Conservation (phyloP, 2,888 invertebrate species). For the Timema cristinae region DNA sequence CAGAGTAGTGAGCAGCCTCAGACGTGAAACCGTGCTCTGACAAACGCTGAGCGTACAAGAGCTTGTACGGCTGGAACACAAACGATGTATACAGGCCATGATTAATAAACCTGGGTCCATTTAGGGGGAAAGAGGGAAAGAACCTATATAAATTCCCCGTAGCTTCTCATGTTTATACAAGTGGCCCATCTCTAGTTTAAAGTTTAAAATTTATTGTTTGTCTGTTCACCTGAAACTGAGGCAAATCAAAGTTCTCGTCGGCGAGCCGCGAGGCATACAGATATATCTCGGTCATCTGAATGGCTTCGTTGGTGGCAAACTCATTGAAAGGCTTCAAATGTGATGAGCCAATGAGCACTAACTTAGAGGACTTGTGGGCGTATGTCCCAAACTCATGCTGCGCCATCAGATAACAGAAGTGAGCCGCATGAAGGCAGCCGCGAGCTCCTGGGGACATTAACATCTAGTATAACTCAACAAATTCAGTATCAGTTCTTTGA, state of each 20-base stretch:
- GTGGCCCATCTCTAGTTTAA: no score
- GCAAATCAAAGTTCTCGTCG: conserved; percentile 66
- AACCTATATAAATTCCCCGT: no score
- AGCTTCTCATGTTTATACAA: no score
- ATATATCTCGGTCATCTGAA: conserved; percentile 93
- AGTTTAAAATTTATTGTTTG: conserved; percentile 9
- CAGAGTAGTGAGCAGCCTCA: conserved; percentile 79
- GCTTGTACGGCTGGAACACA: conserved; percentile 71
- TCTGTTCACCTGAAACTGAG: conserved; percentile 64
- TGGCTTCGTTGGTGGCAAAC: conserved; percentile 76
- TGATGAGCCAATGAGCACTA: conserved; percentile 76
- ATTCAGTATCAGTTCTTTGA: no score
- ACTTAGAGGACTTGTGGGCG: conserved; percentile 47
- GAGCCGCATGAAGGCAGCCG: conserved; percentile 85
- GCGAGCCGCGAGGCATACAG: conserved; percentile 86
- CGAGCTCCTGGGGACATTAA: conserved; percentile 53
- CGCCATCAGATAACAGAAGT: conserved; percentile 93
- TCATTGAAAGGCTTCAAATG: conserved; percentile 58
- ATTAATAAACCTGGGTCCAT: no score
- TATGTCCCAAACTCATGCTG: conserved; percentile 56
- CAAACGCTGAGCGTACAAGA: conserved; percentile 72
- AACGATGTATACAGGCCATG: no score
- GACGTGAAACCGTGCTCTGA: conserved; percentile 72
- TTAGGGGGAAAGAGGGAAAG: no score
- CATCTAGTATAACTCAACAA: background rate